Evolutionary conservation across 2,797 vertebrate genomes (phyloP), one percentile per base, ranked within the genome.

Genomic region (Thripadectes ignobilis): DNA sequence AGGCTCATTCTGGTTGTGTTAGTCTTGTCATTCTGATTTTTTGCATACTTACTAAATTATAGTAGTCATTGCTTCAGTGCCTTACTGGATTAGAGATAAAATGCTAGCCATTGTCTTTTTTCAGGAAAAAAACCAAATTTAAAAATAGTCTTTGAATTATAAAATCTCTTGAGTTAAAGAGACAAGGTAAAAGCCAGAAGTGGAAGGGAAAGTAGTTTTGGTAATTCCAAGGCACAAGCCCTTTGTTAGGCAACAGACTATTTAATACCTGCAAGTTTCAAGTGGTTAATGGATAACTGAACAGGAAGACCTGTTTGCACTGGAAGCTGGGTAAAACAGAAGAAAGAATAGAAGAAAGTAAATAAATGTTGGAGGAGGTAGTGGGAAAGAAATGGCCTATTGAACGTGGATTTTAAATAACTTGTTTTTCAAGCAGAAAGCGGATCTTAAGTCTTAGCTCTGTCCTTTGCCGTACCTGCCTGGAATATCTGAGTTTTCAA

Each of bases 221-320:
- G 29, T 83, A 71, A 63, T 39, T 55, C 6, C 0, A 2, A 51
- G 46, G 66, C 46, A 46, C 6, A 24, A 17, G n/a, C 10, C 76
- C n/a, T 5, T 71, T 3, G 0, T 75, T 75, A 23, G 65, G 48
- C 71, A 39, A 1, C 27, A 3, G 11, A 7, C 39, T 85, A 0
- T 30, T 49, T 66, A 73, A 8, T 66, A 45, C 41, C 12, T 72
- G 39, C 15, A 43, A 88, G n/a, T 85, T 87, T 84, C 34, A 62
- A 29, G 43, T 29, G 36, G 22, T 75, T 72, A 81, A 72, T 39
- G 34, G 29, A 19, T 69, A 72, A 81, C 66, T 45, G 55, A 61
- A 39, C 5, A 46, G 66, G 67, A 88, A 39, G 24, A 68, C 34
- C 1, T 36, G 5, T 49, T 32, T 75, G 62, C 84, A 20, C 46